Evolutionary conservation across 92 coral and sea anemone species (phyloP).

Genomic region (Palythoa grandis): DNA sequence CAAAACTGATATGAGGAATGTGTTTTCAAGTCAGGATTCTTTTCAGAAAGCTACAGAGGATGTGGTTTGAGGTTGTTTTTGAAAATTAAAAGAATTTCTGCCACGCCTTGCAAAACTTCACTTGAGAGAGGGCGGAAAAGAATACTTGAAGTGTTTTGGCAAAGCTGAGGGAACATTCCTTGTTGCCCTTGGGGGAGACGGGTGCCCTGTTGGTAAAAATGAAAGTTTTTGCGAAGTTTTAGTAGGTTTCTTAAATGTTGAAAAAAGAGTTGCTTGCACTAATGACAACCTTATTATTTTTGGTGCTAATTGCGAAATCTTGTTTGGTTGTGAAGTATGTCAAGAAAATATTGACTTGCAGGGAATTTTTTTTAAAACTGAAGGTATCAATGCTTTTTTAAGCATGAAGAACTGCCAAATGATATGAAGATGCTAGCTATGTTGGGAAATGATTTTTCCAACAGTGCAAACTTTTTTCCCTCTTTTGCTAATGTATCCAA

Average conservation of each 20-base stretch:
- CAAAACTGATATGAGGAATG: no score
- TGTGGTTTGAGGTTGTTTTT: conserved; percentile 50
- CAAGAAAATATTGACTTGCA: conserved; percentile 47
- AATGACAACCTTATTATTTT: conserved; percentile 59
- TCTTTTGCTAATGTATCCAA: conserved; percentile 65
- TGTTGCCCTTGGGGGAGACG: conserved; percentile 65
- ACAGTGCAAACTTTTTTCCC: conserved; percentile 70
- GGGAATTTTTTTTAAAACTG: conserved; percentile 50
- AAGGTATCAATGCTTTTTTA: conserved; percentile 57
- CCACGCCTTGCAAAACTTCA: conserved; percentile 67
- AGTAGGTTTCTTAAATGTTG: conserved; percentile 64
- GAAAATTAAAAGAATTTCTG: conserved; percentile 55
- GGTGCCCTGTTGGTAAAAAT: conserved; percentile 74
- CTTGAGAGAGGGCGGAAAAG: conserved; percentile 45
- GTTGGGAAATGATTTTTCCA: conserved; percentile 74
- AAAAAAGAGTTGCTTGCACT: conserved; percentile 55
- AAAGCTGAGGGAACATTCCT: conserved; percentile 70
- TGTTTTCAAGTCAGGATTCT: no score
- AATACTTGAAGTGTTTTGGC: conserved; percentile 73
- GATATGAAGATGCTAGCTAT: conserved; percentile 86
- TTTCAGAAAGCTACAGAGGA: no score
- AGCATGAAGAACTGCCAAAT: conserved; percentile 61
- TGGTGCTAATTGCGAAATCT: conserved; percentile 55
- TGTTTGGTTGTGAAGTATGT: conserved; percentile 44
- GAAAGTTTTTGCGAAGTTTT: conserved; percentile 66